Base-by-base conservation (phyloP, 2,797 vertebrate genomes). In the Smutsia gigantea region DNA sequence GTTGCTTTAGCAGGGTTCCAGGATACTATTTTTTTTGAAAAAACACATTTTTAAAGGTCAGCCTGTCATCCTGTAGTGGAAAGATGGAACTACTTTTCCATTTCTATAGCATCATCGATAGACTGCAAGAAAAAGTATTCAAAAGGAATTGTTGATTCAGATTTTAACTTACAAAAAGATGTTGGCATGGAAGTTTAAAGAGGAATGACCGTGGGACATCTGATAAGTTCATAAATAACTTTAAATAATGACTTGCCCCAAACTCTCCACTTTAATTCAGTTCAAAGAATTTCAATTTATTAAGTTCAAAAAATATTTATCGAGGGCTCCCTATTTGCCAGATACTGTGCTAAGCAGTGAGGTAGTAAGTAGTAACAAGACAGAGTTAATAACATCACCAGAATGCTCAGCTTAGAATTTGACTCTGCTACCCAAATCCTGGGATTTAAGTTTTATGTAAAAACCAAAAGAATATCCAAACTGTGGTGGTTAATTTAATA, bases 111-210 rank as follows among this genome's bases (percentile, higher is more conserved):
- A 78, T 93, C 34, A n/a, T 14, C 8, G 19, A 59, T 61, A 66
- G 12, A 69, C 77, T 59, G 66, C 66, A 93, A 31, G 23, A 49
- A 57, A 82, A 69, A 23, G 11, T 37, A 64, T 72, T 77, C 6
- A 17, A 88, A 95, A 94, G n/a, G 29, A 86, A 85, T 49, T 69
- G 4, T 72, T 78, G 63, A 29, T 59, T 87, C 77, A 53, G 14
- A 63, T 92, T 92, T 96, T 90, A 78, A 96, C 79, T 92, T 96
- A 77, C 71, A 57, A 95, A 93, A 87, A 69, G 39, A 84, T 51
- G 3, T 93, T 85, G 77, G 19, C 27, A 1, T 55, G 2, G 37
- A 87, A 74, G 21, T 55, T 46, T 59, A 34, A 91, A 84, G 34
- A 91, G 51, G 87, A 83, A 79, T 55, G 75, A 59, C 79, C 1